phyloP scores from a whole-genome alignment of 1,140 invertebrate genomes.

The Cydia pomonella region DNA sequence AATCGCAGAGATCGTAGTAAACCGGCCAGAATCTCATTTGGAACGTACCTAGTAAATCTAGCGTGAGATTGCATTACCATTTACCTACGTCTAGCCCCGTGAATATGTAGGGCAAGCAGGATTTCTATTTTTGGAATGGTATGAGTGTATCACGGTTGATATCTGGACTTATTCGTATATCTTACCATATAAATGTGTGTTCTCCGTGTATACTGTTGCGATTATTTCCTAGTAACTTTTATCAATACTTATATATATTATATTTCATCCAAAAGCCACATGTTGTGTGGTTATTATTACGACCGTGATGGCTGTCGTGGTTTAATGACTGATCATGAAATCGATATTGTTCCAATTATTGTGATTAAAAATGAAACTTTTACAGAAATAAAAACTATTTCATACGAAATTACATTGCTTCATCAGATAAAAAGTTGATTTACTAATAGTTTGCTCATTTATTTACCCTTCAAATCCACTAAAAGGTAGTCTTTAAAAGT shows the following conservation, averaged over 20 bases:
- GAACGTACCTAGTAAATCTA: not conserved
- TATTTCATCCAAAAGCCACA: no score
- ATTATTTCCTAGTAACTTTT: no score
- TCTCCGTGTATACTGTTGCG: no score
- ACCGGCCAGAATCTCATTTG: not conserved
- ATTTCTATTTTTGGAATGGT: slow-evolving; percentile 8
- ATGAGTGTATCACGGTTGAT: not conserved
- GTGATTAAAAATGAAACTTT: no score
- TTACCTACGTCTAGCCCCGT: not conserved
- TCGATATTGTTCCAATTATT: no score
- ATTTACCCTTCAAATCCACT: slow-evolving; percentile 12
- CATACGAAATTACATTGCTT: not conserved
- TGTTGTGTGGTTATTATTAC: no score
- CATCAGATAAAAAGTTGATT: not conserved
- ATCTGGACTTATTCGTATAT: no score
- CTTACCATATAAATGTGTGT: no score
- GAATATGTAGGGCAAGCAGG: not conserved
- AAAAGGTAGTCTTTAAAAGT: not conserved
- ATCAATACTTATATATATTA: no score
- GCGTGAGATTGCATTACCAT: slow-evolving; percentile 1
- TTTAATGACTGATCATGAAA: no score
- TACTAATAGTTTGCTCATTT: not conserved
- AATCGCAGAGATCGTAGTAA: not conserved
- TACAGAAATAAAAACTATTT: no score
- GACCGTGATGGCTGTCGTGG: no score